A percentile compares a stretch with the other conserved stretches of the same genome.
Evolutionary conservation across 2,888 invertebrate genomes (phyloP).

Genomic region (Pristionchus fissidentatus): DNA sequence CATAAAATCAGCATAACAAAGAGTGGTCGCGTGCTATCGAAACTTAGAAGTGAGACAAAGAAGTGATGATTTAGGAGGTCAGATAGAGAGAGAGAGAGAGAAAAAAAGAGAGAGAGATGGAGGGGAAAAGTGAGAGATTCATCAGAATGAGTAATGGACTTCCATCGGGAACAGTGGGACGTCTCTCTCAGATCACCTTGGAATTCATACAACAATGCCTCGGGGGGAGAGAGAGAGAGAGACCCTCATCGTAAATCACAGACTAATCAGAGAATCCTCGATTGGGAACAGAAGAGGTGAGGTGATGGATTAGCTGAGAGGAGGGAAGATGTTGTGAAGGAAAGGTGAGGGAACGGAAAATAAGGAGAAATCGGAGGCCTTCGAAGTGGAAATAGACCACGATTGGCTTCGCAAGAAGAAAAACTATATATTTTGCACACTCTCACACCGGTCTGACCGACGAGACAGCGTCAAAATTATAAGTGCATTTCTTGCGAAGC

Average conservation of each 20-base stretch:
- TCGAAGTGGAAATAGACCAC: too few relatives aligned
- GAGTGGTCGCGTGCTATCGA: background rate
- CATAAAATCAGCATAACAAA: slow-evolving; percentile 29
- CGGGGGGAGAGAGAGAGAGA: background rate
- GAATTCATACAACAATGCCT: background rate
- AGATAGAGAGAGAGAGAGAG: background rate
- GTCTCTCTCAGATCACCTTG: background rate
- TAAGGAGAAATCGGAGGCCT: too few relatives aligned
- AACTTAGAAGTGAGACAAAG: background rate
- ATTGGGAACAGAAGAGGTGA: slow-evolving; percentile 6
- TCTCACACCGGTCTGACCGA: too few relatives aligned
- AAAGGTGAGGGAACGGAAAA: too few relatives aligned
- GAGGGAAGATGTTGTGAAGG: background rate
- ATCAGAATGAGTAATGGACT: slow-evolving; percentile 26
- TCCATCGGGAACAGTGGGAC: slow-evolving; percentile 28
- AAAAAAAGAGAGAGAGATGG: background rate
- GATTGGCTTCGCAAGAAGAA: too few relatives aligned
- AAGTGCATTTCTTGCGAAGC: too few relatives aligned
- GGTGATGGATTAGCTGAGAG: slow-evolving; percentile 19
- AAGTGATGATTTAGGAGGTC: slow-evolving; percentile 1
- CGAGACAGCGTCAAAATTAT: too few relatives aligned
- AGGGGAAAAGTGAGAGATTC: background rate
- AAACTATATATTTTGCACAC: too few relatives aligned
- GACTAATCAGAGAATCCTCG: slow-evolving; percentile 33
- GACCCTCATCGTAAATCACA: slow-evolving; percentile 26